Evolutionary conservation across 2,797 vertebrate genomes (phyloP), one percentile per base, ranked within the genome.

Genomic region (Mus spretus): DNA sequence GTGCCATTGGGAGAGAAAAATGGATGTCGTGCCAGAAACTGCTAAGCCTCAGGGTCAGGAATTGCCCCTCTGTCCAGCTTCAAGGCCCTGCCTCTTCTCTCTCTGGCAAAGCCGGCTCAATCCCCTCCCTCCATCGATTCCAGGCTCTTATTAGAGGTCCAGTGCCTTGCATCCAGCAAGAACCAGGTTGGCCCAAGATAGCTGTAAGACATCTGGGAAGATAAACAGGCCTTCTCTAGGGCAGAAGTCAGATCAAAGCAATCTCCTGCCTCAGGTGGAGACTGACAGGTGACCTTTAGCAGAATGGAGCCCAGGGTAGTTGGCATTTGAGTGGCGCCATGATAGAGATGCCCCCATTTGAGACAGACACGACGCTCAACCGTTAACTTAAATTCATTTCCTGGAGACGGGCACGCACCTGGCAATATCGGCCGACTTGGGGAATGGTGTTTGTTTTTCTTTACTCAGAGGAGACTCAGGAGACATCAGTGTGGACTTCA

Each of bases 311-410:
- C 88, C 65, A 0, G 86, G 94, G 59, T 10, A n/a, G 50, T 75
- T 90, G 59, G 97, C 97, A 97, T 96, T 98, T 97, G 55, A 72
- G 96, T 98, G 78, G 44, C 78, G 87, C 92, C 79, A 90, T 77
- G 97, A 93, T 78, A 94, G 95, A 93, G 96, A 80, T 8, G 65
- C 87, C 97, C 86, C 95, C 91, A 1, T 47, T 97, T 96, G 78
- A 67, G 95, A 53, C 93, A 96, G 96, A 87, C 0, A 1, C 0
- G 1, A 6, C 3, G 12, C 80, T 37, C 11, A 0, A 15, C 94
- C 10, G 8, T 67, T 79, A 50, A 61, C 89, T 96, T 86, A 78
- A 95, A 91, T 44, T 98, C 95, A 96, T 97, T 98, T 97, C 96
- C 79, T 88, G 40, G 95, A 92, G 77, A 93, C 84, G 4, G 91